Base-by-base conservation (phyloP, 2,888 invertebrate genomes). In the Lycophotia porphyrea region DNA sequence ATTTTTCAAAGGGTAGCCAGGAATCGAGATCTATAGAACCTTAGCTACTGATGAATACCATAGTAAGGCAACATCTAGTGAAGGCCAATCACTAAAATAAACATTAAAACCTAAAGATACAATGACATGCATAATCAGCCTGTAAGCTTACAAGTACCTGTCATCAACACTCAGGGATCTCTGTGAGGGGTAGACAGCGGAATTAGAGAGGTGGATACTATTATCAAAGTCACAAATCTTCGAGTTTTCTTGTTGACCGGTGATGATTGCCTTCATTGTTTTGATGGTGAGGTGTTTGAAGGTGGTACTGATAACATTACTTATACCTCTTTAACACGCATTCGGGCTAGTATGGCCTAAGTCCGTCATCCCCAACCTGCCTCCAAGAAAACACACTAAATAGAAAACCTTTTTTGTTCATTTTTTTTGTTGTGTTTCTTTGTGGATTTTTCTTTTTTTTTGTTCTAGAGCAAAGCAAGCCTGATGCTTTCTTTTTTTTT, bases 221-320 rank as follows among this genome's bases (percentile, higher is more conserved):
- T n/a, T n/a, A n/a, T n/a, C n/a, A n/a, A n/a, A 8, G 31, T 31
- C 58, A 18, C 15, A 58, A 58, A 15, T 31, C 18, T 8, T 3
- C 3, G 0, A 31, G 8, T 27, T 15, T 27, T 24, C n/a, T n/a
- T n/a, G n/a, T n/a, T n/a, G n/a, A n/a, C 0, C 1, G 44, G 24
- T 9, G 1, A n/a, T 52, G 13, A 4, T n/a, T 4, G 24, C n/a
- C n/a, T 49, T 52, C 13, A 13, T 13, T 52, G n/a, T 11, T 49
- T 49, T 49, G n/a, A 49, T n/a, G n/a, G 5, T 13, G 11, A 39
- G 39, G 39, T n/a, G n/a, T n/a, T n/a, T n/a, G n/a, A 9, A 49
- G 2, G 3, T 49, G 24, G 9, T 24, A 49, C 24, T 24, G 8
- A 9, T 49, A 8, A 9, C 24, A 24, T 24, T 52, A n/a, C 5